Evolutionary conservation across 1,140 invertebrate genomes (phyloP).

Genomic region (Uloborus diversus): DNA sequence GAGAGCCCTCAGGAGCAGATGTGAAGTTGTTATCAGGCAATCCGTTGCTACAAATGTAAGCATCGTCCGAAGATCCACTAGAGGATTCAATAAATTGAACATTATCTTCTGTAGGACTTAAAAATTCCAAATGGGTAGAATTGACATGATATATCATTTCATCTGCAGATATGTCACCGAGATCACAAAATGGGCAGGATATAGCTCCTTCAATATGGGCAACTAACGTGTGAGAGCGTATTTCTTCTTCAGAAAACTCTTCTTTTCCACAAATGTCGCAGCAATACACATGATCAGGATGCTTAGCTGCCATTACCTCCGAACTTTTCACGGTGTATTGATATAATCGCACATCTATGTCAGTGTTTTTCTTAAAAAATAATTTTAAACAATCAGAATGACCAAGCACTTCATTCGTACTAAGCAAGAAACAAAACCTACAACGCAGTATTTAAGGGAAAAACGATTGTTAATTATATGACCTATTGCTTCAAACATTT

Average conservation of each 20-base stretch:
- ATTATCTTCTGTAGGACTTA: conserved; percentile 72
- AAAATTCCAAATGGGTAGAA: conserved; percentile 79
- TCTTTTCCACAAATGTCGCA: conserved; percentile 85
- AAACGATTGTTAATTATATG: background rate
- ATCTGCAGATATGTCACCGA: conserved; percentile 74
- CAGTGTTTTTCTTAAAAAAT: background rate
- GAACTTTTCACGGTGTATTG: background rate
- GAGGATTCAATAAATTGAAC: conserved; percentile 71
- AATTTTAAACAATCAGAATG: background rate
- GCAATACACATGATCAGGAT: conserved; percentile 68
- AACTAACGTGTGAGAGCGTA: conserved; percentile 78
- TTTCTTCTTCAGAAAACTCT: conserved; percentile 79
- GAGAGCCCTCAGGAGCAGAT: conserved; percentile 66
- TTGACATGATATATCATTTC: conserved; percentile 83
- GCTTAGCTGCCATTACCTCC: conserved; percentile 59
- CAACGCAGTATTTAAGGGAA: background rate
- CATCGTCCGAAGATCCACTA: conserved; percentile 58
- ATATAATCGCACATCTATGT: background rate
- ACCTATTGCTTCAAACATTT: background rate
- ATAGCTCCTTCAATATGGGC: conserved; percentile 79
- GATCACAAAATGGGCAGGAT: conserved; percentile 83
- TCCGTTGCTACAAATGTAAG: conserved; percentile 36
- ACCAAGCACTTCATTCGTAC: background rate
- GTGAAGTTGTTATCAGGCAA: conserved; percentile 24
- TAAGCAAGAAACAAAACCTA: background rate